A percentile compares a stretch with the other conserved stretches of the same genome.
phyloP scores from a whole-genome alignment of 2,888 invertebrate species.

The Drosophila subsilvestris region DNA sequence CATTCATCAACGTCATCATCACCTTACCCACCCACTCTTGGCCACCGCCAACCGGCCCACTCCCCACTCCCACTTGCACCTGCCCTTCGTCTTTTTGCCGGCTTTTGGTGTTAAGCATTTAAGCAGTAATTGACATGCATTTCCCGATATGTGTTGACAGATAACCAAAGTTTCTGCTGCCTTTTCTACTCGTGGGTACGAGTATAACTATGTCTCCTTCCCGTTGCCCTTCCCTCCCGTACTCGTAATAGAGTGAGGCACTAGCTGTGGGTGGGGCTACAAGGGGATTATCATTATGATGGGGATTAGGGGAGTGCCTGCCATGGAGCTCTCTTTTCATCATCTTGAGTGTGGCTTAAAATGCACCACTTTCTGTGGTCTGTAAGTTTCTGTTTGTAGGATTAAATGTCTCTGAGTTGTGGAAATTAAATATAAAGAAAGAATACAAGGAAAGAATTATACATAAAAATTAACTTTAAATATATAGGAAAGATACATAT shows the following conservation, averaged over 20 bases:
- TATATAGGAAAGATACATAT: not conserved
- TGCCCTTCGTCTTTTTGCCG: constrained; percentile 53
- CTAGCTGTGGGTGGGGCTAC: constrained; percentile 4
- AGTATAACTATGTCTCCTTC: constrained; percentile 4
- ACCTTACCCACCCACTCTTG: constrained; percentile 3
- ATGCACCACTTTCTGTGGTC: constrained; percentile 4
- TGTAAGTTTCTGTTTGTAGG: not conserved
- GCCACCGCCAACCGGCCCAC: not conserved
- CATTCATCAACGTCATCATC: constrained; percentile 78
- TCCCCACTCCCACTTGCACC: constrained; percentile 22
- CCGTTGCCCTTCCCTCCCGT: constrained; percentile 3
- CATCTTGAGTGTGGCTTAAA: constrained; percentile 41
- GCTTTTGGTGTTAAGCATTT: constrained; percentile 73
- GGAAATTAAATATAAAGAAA: not conserved
- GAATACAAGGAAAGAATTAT: not conserved
- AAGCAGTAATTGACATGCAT: constrained; percentile 80
- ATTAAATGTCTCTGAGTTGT: not conserved
- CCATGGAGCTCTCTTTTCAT: constrained; percentile 35
- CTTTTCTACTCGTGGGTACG: constrained; percentile 1
- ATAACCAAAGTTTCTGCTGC: constrained; percentile 61
- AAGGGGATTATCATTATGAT: constrained; percentile 25
- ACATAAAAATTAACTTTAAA: not conserved
- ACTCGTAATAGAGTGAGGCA: constrained; percentile 2
- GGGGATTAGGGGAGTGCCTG: constrained; percentile 41
- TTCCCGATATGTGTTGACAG: constrained; percentile 75